Percentiles rank a stretch among this genome's conserved stretches.
These are phyloP conservation scores for Conchocele bisecta DNA, from an alignment of 2,888 invertebrate genomes.

Conservation along the genomic window DNA sequence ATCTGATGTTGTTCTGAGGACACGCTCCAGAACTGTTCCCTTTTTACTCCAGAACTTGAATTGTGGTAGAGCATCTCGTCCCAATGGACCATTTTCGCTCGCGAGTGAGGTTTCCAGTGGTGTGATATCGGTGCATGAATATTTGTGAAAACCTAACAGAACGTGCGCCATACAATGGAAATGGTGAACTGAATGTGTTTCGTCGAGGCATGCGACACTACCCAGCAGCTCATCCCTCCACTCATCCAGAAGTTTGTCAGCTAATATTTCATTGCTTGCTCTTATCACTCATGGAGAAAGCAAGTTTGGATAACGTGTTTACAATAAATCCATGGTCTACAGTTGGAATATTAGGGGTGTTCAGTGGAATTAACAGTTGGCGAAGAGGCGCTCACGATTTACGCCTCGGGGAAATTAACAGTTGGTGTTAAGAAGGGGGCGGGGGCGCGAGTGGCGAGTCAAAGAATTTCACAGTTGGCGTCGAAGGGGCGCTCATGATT, in stretches of 20 bases:
- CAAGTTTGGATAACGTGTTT: neutral
- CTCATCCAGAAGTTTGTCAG: constrained; percentile 9
- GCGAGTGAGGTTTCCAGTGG: neutral
- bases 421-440: no score
- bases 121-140: constrained; percentile 22
- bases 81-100: constrained; percentile 20
- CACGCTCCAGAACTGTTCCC: constrained; percentile 25
- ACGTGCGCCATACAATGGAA: constrained; percentile 56
- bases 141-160: constrained; percentile 41
- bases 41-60: constrained; percentile 35
- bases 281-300: constrained; percentile 18
- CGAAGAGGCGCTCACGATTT: no score
- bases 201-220: no score
- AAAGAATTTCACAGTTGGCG: no score
- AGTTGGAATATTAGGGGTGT: no score
- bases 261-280: constrained; percentile 17
- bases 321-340: neutral
- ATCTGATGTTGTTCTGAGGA: constrained; percentile 31
- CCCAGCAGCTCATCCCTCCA: constrained; percentile 5
- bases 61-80: constrained; percentile 16
- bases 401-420: no score
- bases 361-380: no score
- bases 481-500: no score
- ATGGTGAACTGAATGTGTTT: neutral
- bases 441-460: neutral